Evolutionary conservation across 2,888 invertebrate genomes (phyloP), one percentile per base, ranked within the genome.

Genomic region (Eudemis profundana): DNA sequence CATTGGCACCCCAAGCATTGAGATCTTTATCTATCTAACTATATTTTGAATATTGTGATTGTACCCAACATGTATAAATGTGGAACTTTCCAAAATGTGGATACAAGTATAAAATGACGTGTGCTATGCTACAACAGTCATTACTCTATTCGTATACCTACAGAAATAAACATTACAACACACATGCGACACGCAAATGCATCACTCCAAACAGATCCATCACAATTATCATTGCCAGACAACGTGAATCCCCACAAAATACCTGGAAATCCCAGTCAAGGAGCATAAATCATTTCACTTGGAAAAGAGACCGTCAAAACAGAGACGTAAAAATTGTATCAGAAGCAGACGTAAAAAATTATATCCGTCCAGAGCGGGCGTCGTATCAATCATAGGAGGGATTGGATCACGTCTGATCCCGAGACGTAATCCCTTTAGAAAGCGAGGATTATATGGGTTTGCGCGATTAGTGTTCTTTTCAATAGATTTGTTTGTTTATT

Each of bases 381-480:
- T 76, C 78, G 70, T 81, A 85, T 86, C 86, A 83, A 84, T 86
- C 85, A 85, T 77, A 71, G 69, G 66, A 62, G 78, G 79, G 82
- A 84, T 84, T 83, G 84, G 78, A 82, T 83, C 83, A 83, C 82
- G 83, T 83, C 67, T 68, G 67, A 38, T 57, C 74, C 71, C 70
- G 70, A 56, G 65, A 68, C 67, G 63, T 69, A 70, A 70, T 69
- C 65, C 64, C 46, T 51, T 64, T 51, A 12, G 27, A 53, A 60
- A 60, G 51, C 60, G 46, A 65, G 47, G 53, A 59, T 59, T 50
- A 51, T 59, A 53, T 8, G 38, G 44, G 46, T 60, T 53, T 38
- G 27, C 36, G 15, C 33, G 14, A 53, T 60, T 57, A 57, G 10
- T 46, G 53, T 42, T 46, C 5, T n/a, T 42, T 57, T 59, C 21